Evolutionary conservation across 2,113 vertebrate species (phyloP).

Genomic region (Neolamprologus sp.): DNA sequence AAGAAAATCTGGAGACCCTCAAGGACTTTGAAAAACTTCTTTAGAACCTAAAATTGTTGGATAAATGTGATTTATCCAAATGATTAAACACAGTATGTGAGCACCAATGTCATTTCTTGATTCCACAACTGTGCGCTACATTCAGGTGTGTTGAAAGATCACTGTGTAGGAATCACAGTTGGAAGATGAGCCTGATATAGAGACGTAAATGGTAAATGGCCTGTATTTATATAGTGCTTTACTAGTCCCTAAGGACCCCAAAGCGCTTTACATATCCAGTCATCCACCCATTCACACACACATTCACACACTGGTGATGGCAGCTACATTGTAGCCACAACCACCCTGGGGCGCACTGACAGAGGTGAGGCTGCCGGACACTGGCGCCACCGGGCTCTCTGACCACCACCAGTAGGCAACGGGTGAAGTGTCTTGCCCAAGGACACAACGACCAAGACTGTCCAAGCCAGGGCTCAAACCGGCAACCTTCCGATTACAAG

Average conservation of each 20-base stretch:
- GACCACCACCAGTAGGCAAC: rapidly evolving
- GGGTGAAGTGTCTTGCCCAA: rapidly evolving
- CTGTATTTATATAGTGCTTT: rapidly evolving
- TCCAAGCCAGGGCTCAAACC: rapidly evolving
- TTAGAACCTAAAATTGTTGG: background rate
- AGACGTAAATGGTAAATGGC: too few species aligned
- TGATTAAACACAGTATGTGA: background rate
- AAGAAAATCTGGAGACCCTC: background rate
- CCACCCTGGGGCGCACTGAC: too few species aligned
- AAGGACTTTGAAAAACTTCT: rapidly evolving
- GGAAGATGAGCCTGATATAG: background rate
- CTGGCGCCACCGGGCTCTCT: rapidly evolving
- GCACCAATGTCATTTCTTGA: background rate
- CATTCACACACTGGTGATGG: rapidly evolving
- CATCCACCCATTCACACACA: rapidly evolving
- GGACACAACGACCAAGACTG: too few species aligned
- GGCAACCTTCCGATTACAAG: rapidly evolving
- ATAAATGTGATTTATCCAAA: background rate
- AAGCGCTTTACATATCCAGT: rapidly evolving
- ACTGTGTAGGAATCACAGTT: background rate
- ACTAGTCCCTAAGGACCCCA: too few species aligned
- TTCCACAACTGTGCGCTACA: background rate
- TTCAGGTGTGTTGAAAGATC: background rate
- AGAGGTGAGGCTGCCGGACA: rapidly evolving
- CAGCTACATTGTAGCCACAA: too few species aligned